phyloP scores from a whole-genome alignment of 2,113 vertebrate species.

The Spilogale gracilis region DNA sequence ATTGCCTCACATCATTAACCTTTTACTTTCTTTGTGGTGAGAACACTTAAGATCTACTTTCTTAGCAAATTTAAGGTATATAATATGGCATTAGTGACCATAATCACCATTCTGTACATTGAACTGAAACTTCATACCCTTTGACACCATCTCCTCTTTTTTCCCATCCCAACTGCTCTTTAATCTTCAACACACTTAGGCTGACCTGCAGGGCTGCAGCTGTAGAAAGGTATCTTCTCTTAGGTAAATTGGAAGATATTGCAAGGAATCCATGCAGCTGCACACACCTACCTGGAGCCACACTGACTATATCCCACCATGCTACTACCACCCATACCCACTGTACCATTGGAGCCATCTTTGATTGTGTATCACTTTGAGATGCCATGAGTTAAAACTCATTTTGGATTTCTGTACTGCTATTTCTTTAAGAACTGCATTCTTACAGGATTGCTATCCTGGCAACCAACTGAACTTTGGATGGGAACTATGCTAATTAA shows the following conservation, averaged over 20 bases:
- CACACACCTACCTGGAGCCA: no score
- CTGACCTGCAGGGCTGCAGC: not conserved
- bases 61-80: not conserved
- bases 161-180: not conserved
- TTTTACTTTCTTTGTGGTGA: not conserved
- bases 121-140: not conserved
- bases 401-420: not conserved
- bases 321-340: not conserved
- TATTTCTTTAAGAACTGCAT: not conserved
- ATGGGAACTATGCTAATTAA: not conserved
- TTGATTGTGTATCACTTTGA: not conserved
- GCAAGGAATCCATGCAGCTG: not conserved
- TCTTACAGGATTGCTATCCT: not conserved
- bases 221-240: not conserved
- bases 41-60: not conserved
- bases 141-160: not conserved
- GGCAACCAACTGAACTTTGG: not conserved
- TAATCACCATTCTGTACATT: not conserved
- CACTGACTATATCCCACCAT: no score
- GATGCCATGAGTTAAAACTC: not conserved
- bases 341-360: fast-evolving
- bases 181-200: not conserved
- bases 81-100: not conserved
- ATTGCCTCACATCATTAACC: not conserved
- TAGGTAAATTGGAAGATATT: not conserved